phyloP scores from a whole-genome alignment of 2,797 vertebrate genomes.

The Crypturellus tataupa region DNA sequence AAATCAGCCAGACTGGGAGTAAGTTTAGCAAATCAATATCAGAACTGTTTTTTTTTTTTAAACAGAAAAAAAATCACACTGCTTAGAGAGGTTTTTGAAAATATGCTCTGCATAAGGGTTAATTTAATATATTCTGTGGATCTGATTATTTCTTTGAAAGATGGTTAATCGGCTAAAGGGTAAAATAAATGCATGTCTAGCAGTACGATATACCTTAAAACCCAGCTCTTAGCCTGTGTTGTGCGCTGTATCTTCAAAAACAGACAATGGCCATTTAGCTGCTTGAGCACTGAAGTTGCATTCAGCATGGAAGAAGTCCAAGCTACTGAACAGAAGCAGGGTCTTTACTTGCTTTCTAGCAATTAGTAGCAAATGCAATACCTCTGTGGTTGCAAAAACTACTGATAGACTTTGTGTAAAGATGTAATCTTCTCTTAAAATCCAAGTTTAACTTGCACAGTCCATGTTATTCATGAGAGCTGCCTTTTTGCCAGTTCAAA shows the following conservation, averaged over 20 bases:
- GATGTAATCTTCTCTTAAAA: not conserved
- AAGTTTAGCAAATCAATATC: not conserved
- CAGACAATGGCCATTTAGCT: not conserved
- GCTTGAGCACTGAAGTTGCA: not conserved
- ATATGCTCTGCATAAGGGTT: not conserved
- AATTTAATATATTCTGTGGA: not conserved
- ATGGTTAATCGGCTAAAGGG: not conserved
- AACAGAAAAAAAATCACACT: not conserved
- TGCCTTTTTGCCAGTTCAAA: not conserved
- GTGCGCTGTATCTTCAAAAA: not conserved
- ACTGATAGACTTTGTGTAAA: not conserved
- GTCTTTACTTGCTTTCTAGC: not conserved
- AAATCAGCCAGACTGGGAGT: not conserved
- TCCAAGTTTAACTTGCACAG: not conserved
- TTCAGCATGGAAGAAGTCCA: not conserved
- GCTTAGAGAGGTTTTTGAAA: not conserved
- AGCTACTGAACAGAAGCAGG: too few relatives aligned
- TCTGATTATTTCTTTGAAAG: not conserved
- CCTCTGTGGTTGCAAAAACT: slow-evolving; percentile 1
- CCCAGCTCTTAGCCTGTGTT: not conserved
- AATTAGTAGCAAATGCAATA: not conserved
- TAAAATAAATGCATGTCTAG: not conserved
- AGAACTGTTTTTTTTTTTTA: not conserved
- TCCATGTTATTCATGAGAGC: not conserved
- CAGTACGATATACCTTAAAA: not conserved